Evolutionary conservation across 1,140 invertebrate genomes (phyloP), one percentile per base, ranked within the genome.

Genomic region (Pseudomyrmex gracilis): DNA sequence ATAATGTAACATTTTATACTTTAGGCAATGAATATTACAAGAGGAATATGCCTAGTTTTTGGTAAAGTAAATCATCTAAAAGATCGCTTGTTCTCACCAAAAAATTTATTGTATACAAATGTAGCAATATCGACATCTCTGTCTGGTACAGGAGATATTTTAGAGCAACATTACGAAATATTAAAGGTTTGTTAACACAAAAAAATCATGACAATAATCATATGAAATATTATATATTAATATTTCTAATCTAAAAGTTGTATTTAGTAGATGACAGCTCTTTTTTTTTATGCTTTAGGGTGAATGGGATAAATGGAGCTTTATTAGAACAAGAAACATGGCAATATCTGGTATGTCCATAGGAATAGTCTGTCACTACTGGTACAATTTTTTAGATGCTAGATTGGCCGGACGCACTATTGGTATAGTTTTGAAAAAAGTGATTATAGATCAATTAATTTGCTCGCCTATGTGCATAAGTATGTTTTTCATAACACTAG

Each of bases 121-220:
- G 95, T 98, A n/a, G 95, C 95, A 4, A 97, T 99, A 92, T 98
- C 98, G 3, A 91, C 97, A 78, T 94, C 94, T 2, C 95, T 98
- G 43, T 98, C 97, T 71, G 96, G 96, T 13, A 83, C 96, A 20
- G 98, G 98, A 64, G 98, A 99, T 94, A 82, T 97, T 20, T 90
- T 98, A 34, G 97, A 98, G 93, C 98, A 99, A 93, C 95, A 96
- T 77, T 98, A 98, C 93, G 97, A 98, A 94, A 96, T 98, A 49
- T 94, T 96, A 49, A 95, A 94, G 82, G 94, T 95, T 67, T 47
- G 20, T 53, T 17, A 34, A 5, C 34, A 7, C 5, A 34, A 34
- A 34, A 7, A 7, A 34, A 34, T 34, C 34, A 34, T 7, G 5
- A 34, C 5, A 34, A 66, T 2, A 9, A 53, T 8, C 24, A 17